Evolutionary conservation across 2,888 invertebrate species (phyloP), one percentile per base, ranked within the genome.

Genomic region (Sinopyrophorus schimmeli): DNA sequence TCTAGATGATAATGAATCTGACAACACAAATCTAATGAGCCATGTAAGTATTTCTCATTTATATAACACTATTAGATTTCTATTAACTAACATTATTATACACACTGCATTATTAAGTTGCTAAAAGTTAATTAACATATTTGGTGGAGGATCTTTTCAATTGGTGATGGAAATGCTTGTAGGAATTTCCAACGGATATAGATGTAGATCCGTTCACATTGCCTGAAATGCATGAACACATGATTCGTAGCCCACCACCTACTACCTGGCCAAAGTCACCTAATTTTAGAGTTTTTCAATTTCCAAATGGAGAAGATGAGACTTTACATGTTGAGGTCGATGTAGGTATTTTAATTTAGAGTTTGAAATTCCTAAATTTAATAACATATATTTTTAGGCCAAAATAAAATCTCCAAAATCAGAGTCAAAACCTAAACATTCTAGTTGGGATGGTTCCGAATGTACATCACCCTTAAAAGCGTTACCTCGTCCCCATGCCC

Each of bases 181-280:
- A 77, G 76, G 87, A 76, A 59, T 72, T 76, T 58, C 69, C 75
- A 7, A 69, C 73, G 42, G 88, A 77, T 55, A 61, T 77, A 10
- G 86, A 86, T 65, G 80, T 84, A 34, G 87, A 88, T 68, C 87
- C 87, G 0, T 68, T 87, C 55, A 84, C 86, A 14, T 72, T 89
- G 50, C 87, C 87, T 54, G 88, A 88, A 71, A 84, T 89, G 42
- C 89, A 89, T 63, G 87, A 89, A 65, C 88, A 89, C 67, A 82
- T 89, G 80, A 88, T 89, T 37, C 76, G 89, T 49, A 88, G 87
- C 56, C 89, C 89, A 16, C 89, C 89, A 1, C 89, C 89, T 0
- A 86, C 82, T 11, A 83, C 82, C 54, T 87, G 87, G 87, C 86
- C 87, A 16, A 76, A 77, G 59, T 77, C 78, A 24, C 79, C 80